Conservation (phyloP, 2,113 vertebrate genomes). For the Austrofundulus limnaeus region DNA sequence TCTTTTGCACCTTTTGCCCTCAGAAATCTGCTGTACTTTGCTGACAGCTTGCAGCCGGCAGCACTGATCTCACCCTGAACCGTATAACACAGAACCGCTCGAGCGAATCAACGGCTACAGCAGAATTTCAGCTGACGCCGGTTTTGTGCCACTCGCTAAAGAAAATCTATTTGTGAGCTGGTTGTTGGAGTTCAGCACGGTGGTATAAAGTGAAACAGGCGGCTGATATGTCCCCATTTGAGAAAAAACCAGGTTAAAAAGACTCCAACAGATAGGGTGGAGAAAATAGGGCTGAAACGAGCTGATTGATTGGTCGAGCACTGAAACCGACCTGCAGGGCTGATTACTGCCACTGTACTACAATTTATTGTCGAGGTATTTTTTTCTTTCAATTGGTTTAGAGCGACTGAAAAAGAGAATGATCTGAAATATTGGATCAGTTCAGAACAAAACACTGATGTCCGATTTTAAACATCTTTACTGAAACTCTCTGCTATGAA, state of each 20-base stretch:
- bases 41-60: slow-evolving; percentile 19
- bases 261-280: slow-evolving; percentile 5
- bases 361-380: background rate
- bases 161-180: slow-evolving; percentile 45
- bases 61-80: slow-evolving; percentile 10
- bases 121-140: slow-evolving; percentile 61
- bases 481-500: background rate
- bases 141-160: slow-evolving; percentile 41
- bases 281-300: background rate
- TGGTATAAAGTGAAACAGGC: slow-evolving; percentile 24
- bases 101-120: slow-evolving; percentile 35
- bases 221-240: slow-evolving; percentile 8
- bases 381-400: background rate
- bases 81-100: slow-evolving; percentile 45
- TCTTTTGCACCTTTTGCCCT: slow-evolving; percentile 26
- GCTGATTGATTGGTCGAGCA: slow-evolving; percentile 1
- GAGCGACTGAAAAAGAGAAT: too few relatives aligned
- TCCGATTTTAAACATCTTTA: background rate
- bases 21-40: slow-evolving; percentile 22
- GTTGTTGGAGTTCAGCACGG: slow-evolving; percentile 12
- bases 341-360: background rate
- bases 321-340: background rate
- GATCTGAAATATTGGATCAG: too few relatives aligned
- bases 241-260: background rate
- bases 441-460: too few relatives aligned